phyloP scores from a whole-genome alignment of 2,113 vertebrate genomes.

The Eclectus roratus region DNA sequence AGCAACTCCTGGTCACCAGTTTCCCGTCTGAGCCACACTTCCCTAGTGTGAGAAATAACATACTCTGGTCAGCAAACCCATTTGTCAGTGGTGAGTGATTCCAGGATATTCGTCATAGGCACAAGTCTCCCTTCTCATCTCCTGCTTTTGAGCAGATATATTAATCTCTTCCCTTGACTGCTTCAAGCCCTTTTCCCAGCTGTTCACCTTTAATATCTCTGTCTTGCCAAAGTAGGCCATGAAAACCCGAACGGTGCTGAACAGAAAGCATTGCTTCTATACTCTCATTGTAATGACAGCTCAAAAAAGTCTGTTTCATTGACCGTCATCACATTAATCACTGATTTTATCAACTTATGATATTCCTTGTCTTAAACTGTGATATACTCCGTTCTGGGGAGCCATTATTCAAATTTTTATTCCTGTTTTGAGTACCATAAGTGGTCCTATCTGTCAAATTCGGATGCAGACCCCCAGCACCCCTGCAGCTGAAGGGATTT shows the following conservation, averaged over 20 bases:
- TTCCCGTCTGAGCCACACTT: neutral
- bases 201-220: slow-evolving; percentile 44
- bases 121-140: slow-evolving; percentile 20
- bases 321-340: neutral
- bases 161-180: slow-evolving; percentile 31
- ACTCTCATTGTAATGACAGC: neutral
- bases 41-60: neutral
- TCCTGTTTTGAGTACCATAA: neutral
- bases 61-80: neutral
- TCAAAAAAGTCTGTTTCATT: neutral
- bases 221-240: neutral
- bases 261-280: neutral
- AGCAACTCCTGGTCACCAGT: neutral
- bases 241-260: neutral
- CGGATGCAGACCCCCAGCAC: neutral
- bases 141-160: neutral
- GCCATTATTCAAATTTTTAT: neutral
- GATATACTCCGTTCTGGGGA: neutral
- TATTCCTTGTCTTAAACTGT: neutral
- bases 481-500: neutral
- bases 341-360: neutral
- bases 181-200: slow-evolving; percentile 1
- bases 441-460: neutral
- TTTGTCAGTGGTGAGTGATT: slow-evolving; percentile 13
- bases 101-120: neutral